Conservation (phyloP, 2,113 vertebrate species). For the Chiloscyllium plagiosum region DNA sequence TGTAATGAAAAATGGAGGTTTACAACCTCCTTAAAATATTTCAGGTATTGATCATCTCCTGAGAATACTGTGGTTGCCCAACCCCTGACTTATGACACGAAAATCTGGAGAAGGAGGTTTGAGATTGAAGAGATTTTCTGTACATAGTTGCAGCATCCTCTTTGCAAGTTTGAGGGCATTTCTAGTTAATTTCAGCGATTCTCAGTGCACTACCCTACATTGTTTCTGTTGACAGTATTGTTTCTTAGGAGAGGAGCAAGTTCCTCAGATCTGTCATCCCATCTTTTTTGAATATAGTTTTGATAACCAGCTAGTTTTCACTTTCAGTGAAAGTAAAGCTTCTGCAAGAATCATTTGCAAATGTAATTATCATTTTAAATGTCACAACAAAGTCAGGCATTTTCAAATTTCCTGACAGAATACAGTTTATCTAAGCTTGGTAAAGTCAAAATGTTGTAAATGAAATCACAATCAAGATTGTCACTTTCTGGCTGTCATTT, state of each 20-base stretch:
- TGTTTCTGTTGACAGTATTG: neutral
- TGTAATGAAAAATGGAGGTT: neutral
- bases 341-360: neutral
- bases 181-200: neutral
- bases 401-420: neutral
- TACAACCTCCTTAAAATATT: neutral
- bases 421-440: neutral
- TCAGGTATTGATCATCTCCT: neutral
- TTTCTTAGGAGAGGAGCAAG: neutral
- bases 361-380: conserved; percentile 25
- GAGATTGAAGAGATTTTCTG: neutral
- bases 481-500: neutral
- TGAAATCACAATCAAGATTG: neutral
- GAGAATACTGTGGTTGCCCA: neutral
- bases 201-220: neutral
- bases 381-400: neutral
- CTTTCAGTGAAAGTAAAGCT: neutral
- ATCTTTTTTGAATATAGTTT: neutral
- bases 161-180: neutral
- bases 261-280: neutral
- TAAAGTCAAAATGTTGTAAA: neutral
- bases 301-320: neutral
- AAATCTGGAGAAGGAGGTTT: neutral
- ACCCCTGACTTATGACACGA: neutral
- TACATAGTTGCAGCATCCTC: neutral